Evolutionary conservation across 2,797 vertebrate genomes (phyloP), one percentile per base, ranked within the genome.

Genomic region (Natrix natrix): DNA sequence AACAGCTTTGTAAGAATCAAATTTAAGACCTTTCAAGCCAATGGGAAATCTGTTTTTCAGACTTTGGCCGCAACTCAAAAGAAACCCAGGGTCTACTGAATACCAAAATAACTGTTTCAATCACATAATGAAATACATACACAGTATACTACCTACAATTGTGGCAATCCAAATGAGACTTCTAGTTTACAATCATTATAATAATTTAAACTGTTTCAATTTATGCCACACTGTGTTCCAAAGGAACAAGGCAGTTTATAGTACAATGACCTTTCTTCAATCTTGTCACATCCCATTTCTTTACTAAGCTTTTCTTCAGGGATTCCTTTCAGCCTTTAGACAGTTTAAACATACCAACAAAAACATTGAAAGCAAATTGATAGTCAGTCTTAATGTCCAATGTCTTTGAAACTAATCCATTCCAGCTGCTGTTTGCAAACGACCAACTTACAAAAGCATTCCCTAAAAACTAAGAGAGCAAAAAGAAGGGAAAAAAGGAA

Each of bases 111-210:
- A 83, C 52, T 22, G 89, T 32, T n/a, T 52, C 63, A 69, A 32
- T 69, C 48, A 66, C 48, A 55, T 54, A n/a, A 66, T 66, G n/a
- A 69, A 48, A 7, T 43, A 93, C 55, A 90, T 26, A 78, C 1
- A n/a, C 8, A 24, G 2, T 8, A 2, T 3, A 7, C 48, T 48
- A 93, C 90, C 28, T 92, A 13, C 16, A 55, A 13, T 92, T 95
- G 22, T 17, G 1, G 94, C 92, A 92, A 90, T 4, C 28, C 55
- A 56, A 91, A 93, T 90, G 57, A 92, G 95, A 89, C 3, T 66
- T 61, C 91, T 86, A 88, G 89, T 20, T 54, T 55, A 87, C 48
- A 24, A 92, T 88, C 92, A 5, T 16, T 91, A 6, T 20, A 74
- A 37, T 57, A 17, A 63, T 22, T 93, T 92, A 56, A 88, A 2